These are phyloP conservation scores for Drosophila kambysellisi DNA, from an alignment of 2,888 invertebrate genomes.

Conservation along the genomic window DNA sequence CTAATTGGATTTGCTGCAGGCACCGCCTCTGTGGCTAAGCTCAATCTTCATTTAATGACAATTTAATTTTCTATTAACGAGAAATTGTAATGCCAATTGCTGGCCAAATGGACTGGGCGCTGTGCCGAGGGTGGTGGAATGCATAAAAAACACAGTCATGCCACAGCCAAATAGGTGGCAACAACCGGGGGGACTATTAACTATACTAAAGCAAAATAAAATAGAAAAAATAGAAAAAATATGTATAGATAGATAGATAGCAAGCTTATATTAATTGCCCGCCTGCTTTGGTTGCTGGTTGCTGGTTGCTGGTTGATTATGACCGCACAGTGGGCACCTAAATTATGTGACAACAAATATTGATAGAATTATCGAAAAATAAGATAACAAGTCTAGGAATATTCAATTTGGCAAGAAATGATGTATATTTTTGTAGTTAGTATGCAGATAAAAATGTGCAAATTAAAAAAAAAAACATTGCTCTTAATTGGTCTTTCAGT, in stretches of 20 bases:
- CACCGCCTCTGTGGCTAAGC: conserved; percentile 45
- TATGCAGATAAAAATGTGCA: neutral
- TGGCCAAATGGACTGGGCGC: conserved; percentile 2
- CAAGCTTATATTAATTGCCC: conserved; percentile 76
- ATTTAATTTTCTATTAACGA: conserved; percentile 76
- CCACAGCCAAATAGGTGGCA: conserved; percentile 17
- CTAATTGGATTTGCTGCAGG: conserved; percentile 73
- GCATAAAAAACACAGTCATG: conserved; percentile 63
- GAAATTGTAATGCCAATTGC: conserved; percentile 68
- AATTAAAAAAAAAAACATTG: neutral
- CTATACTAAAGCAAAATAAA: conserved; percentile 6
- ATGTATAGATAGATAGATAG: conserved; percentile 51
- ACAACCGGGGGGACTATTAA: conserved; percentile 22
- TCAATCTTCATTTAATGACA: conserved; percentile 77
- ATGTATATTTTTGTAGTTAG: neutral
- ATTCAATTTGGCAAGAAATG: neutral
- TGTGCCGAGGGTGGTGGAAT: conserved; percentile 19
- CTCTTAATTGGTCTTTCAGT: neutral
- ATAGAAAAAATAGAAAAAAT: conserved; percentile 12
- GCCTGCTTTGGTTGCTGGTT: conserved; percentile 32
- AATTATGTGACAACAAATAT: neutral
- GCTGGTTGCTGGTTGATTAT: conserved; percentile 27
- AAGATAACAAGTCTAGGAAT: neutral
- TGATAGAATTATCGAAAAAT: neutral
- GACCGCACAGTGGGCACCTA: conserved; percentile 26